These are phyloP conservation scores for Idaea aversata DNA, from an alignment of 2,888 invertebrate species.

Conservation along the genomic window DNA sequence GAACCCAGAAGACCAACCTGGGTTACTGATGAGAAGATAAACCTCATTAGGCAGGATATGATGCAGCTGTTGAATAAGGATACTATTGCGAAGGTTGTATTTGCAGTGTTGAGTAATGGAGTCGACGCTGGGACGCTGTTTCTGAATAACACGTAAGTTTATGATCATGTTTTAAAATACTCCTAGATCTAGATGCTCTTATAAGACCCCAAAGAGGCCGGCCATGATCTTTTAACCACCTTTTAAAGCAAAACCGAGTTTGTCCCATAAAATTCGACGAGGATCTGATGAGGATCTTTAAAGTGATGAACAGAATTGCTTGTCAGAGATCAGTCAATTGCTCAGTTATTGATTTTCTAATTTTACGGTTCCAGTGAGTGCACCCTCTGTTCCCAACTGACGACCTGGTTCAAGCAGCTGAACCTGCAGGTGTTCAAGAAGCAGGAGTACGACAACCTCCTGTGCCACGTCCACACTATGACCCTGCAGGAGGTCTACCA, in stretches of 20 bases:
- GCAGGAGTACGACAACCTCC: constrained; percentile 71
- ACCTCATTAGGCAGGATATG: constrained; percentile 38
- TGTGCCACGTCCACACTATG: constrained; percentile 71
- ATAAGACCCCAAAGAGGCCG: too few relatives aligned
- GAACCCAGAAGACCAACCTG: constrained; percentile 52
- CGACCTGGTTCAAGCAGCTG: constrained; percentile 76
- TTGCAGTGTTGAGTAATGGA: constrained; percentile 58
- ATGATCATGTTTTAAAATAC: not conserved
- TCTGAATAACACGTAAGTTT: constrained; percentile 60
- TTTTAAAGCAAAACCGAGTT: too few relatives aligned
- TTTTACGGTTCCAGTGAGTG: constrained; percentile 56
- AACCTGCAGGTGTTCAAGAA: constrained; percentile 79
- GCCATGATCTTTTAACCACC: too few relatives aligned
- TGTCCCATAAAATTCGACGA: too few relatives aligned
- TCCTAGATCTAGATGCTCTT: too few relatives aligned
- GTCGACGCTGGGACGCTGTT: constrained; percentile 69
- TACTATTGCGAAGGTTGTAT: constrained; percentile 56
- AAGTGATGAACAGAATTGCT: too few relatives aligned
- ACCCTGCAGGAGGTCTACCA: constrained; percentile 57
- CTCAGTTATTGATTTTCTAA: not conserved
- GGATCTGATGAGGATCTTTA: too few relatives aligned
- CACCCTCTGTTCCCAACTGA: constrained; percentile 67
- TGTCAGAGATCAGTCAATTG: too few relatives aligned
- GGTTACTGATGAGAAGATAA: constrained; percentile 58
- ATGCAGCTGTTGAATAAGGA: constrained; percentile 53